Evolutionary conservation across 2,797 vertebrate genomes (phyloP), one percentile per base, ranked within the genome.

Genomic region (Oreochromis grahami): DNA sequence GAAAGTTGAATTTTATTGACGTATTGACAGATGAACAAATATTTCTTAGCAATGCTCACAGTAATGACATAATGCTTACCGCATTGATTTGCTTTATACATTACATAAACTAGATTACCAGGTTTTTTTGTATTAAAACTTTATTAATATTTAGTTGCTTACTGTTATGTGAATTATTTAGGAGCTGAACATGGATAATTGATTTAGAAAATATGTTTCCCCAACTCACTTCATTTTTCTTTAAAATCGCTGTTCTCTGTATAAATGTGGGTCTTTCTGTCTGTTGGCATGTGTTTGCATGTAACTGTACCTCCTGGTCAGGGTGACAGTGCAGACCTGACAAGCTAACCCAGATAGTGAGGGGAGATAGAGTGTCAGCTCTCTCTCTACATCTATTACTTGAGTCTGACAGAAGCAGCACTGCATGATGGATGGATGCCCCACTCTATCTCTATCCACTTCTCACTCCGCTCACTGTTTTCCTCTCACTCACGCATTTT

Each of bases 361-460:
- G 83, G 60, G 78, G 89, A 91, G 93, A 94, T 91, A 90, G 91
- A 94, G 88, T 93, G 93, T 92, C 90, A 91, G 90, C 84, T 87
- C 90, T 89, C 89, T 83, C 89, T 91, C 82, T 86, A 82, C 91
- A 94, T 95, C 93, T 94, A 90, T 93, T 93, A 91, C 92, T 88
- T 34, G 84, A 82, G 91, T 90, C 92, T 94, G 93, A 91, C 87
- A 92, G 84, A 94, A 83, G 84, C 92, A 89, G 65, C 55, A 26
- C 78, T 21, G n/a, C 55, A 90, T 95, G 93, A 95, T 92, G 86
- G 90, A 95, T 95, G 88, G 88, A 82, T 88, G 87, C 84, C 79
- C 80, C 50, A 43, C 85, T 87, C 86, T 41, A 51, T 91, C 89
- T 89, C 84, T 82, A 79, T 89, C 81, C 80, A 82, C 87, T 88